Percentiles rank a stretch among this genome's conserved stretches.
These are phyloP conservation scores for Morone saxatilis DNA, from an alignment of 2,113 vertebrate species.

Conservation along the genomic window DNA sequence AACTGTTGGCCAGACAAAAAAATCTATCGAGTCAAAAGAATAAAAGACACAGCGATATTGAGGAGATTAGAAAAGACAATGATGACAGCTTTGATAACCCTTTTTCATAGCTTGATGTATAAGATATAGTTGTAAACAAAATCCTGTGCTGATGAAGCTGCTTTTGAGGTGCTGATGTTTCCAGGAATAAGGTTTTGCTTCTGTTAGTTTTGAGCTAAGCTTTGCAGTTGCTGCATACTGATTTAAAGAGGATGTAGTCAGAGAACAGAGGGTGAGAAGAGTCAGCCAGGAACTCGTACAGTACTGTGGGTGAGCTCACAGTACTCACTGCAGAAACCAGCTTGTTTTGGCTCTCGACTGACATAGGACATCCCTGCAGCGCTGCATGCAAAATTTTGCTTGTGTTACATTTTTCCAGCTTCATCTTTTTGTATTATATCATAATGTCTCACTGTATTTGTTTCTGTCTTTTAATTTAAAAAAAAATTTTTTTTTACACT, in stretches of 20 bases:
- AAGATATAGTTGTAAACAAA: conserved; percentile 10
- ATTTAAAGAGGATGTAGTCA: conserved; percentile 41
- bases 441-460: neutral
- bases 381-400: conserved; percentile 5
- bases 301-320: conserved; percentile 31
- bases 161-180: conserved; percentile 34
- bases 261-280: conserved; percentile 47
- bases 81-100: neutral
- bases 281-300: conserved; percentile 26
- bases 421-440: neutral
- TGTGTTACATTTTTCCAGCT: neutral
- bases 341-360: neutral
- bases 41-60: neutral
- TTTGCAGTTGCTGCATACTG: conserved; percentile 21
- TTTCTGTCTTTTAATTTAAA: neutral
- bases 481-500: neutral
- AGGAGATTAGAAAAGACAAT: conserved; percentile 13
- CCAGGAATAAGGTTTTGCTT: conserved; percentile 14
- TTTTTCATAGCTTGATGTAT: conserved; percentile 4
- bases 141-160: neutral
- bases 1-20: neutral
- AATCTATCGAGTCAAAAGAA: neutral
- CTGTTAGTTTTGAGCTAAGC: conserved; percentile 23
- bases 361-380: conserved; percentile 16
- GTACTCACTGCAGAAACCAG: conserved; percentile 2